Base-by-base conservation (phyloP, 1,140 invertebrate species). In the Cydia splendana region DNA sequence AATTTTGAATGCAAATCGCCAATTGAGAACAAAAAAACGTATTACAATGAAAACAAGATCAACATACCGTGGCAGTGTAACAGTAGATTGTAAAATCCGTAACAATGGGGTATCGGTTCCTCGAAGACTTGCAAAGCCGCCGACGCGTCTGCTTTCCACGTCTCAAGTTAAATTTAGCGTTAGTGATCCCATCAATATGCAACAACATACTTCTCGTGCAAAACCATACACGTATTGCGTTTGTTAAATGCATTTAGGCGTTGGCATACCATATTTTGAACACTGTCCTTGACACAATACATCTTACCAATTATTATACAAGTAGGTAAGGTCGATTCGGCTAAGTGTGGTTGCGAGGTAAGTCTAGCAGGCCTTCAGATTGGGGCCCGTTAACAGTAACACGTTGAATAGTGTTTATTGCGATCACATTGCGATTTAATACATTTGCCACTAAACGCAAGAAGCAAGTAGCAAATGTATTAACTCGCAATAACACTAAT, bases 161-260 rank as follows among this genome's bases (percentile, higher is more conserved):
- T 79, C 82, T 83, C 77, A 79, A 75, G 87, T 91, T 91, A 91
- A 93, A 93, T 93, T 91, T 90, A 90, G 89, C 89, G 89, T 91
- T 86, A 91, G 87, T 90, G 85, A 92, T 92, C 85, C 81, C 84
- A 88, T 91, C 81, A 88, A 79, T 77, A 83, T 81, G 81, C 51
- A 78, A 76, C 18, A 62, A 62, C 6, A 62, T 18, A n/a, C 57
- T 62, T n/a, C 10, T 62, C 2, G 7, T 62, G 20, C 20, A 24
- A 62, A 62, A 62, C 57, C 51, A 12, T 20, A 20, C n/a, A 2
- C n/a, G n/a, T 18, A 53, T 53, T 18, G 15, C 51, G 15, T 53
- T 53, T 20, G 20, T 12, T 24, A 62, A 45, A 48, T 13, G 45
- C 4, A 48, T 48, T 48, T 48, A 12, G 13, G 45, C 45, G 12